phyloP scores from a whole-genome alignment of 23 tunicate genomes.

The Trididemnum clinides region DNA sequence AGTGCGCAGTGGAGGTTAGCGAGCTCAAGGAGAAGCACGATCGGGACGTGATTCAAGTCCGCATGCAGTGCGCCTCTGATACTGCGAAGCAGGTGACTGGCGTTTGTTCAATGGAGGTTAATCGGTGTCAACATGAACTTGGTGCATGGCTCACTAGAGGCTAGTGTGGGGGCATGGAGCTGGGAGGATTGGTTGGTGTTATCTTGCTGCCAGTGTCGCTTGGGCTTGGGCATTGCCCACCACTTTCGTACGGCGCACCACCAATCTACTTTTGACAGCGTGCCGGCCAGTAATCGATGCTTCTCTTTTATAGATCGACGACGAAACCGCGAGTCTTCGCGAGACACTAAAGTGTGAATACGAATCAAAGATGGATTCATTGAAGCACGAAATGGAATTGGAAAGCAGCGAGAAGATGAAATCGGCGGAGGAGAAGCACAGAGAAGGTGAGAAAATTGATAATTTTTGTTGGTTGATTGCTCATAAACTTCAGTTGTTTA shows the following conservation, averaged over 20 bases:
- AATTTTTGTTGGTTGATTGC: not conserved
- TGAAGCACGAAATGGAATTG: slow-evolving; percentile 40
- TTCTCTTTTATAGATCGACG: slow-evolving; percentile 61
- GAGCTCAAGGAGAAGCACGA: slow-evolving; percentile 43
- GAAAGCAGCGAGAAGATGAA: slow-evolving; percentile 47
- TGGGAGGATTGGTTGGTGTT: too few relatives aligned
- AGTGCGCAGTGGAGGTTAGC: not conserved
- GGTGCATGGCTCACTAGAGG: too few relatives aligned
- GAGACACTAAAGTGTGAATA: slow-evolving; percentile 28
- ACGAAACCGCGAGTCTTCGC: slow-evolving; percentile 46
- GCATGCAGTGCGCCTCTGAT: slow-evolving; percentile 88
- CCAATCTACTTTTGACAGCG: too few relatives aligned
- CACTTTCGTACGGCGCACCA: too few relatives aligned
- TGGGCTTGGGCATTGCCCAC: too few relatives aligned
- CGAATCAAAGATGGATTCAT: slow-evolving; percentile 20
- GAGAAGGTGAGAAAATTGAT: slow-evolving; percentile 61
- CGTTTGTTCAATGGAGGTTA: too few relatives aligned
- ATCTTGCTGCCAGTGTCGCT: too few relatives aligned
- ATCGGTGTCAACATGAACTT: too few relatives aligned
- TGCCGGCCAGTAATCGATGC: too few relatives aligned
- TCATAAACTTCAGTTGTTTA: too few relatives aligned
- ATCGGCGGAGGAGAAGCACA: slow-evolving; percentile 9
- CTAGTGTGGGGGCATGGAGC: too few relatives aligned
- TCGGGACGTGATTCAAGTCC: slow-evolving; percentile 61
- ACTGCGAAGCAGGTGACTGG: slow-evolving; percentile 85